Conservation (phyloP, 2,888 invertebrate genomes). For the Thymelicus sylvestris region DNA sequence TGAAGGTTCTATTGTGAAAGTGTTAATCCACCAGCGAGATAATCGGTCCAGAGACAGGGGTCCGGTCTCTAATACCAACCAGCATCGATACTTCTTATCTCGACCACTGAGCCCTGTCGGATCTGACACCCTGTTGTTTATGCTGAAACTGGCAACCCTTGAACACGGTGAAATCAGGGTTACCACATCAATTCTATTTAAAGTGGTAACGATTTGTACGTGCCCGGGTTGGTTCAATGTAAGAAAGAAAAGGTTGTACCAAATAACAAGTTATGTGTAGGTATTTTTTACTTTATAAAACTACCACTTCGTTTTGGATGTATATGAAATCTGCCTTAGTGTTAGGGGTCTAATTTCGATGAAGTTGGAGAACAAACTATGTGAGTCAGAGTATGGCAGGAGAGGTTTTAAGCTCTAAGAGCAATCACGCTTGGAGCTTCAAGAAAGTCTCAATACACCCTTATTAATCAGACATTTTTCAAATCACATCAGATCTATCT, state of each 20-base stretch:
- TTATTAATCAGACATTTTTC: too few species aligned
- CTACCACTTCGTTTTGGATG: too few species aligned
- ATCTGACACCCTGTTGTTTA: constrained; percentile 17
- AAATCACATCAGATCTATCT: too few species aligned
- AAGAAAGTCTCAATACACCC: too few species aligned
- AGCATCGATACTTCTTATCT: constrained; percentile 12
- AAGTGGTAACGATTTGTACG: background rate
- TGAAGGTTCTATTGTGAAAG: constrained; percentile 1
- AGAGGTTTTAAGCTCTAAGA: too few species aligned
- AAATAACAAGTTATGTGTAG: background rate
- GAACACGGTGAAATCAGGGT: constrained; percentile 8
- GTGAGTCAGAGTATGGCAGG: too few species aligned
- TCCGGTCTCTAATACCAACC: background rate
- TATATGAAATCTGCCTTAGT: too few species aligned
- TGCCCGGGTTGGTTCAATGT: background rate
- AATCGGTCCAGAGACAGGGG: background rate
- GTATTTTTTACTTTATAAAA: background rate
- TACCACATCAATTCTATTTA: background rate
- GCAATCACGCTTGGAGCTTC: too few species aligned
- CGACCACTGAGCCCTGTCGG: constrained; percentile 9
- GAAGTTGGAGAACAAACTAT: too few species aligned
- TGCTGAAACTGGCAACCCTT: constrained; percentile 15
- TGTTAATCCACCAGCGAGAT: background rate
- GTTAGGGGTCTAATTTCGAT: too few species aligned
- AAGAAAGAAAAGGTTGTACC: background rate